Evolutionary conservation across 2,888 invertebrate species (phyloP), one percentile per base, ranked within the genome.

Genomic region (Folsomia candida): DNA sequence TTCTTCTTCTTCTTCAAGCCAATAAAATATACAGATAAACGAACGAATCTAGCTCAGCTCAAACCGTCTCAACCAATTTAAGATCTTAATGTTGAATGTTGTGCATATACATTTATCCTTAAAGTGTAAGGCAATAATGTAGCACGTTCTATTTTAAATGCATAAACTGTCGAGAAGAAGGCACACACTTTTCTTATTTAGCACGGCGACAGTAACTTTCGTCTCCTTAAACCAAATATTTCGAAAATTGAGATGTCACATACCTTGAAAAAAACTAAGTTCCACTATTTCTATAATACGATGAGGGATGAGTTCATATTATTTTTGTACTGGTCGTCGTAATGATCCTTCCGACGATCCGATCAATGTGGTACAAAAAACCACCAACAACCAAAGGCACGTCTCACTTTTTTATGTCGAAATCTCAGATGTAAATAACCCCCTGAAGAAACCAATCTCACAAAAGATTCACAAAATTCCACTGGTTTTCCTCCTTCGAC

Each of bases 221-320:
- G 9, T 47, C 14, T 47, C 47, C 9, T 47, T 47, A 11, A 9
- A 47, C 47, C 47, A 47, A 47, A 47, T 47, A 9, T 47, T 14
- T 11, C 14, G 47, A 47, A 9, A 47, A 57, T 57, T 4, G 9
- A 37, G 37, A 37, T 37, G 14, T 37, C 37, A 37, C 37, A 58
- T 73, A 73, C 73, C 73, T 71, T 73, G 59, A 63, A 71, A 73
- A 67, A 68, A 70, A 73, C 68, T 62, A 68, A 67, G 70, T 64
- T 73, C 71, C 73, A 73, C 70, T 66, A 73, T 51, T 64, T 67
- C 69, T 73, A 73, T 67, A 66, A 70, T 24, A 28, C 20, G 47
- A 47, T 6, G n/a, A 29, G 14, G 28, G 62, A 51, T 24, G n/a
- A n/a, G 27, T 47, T 64, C 37, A 37, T 37, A 37, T 37, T 37